Evolutionary conservation across 2,797 vertebrate species (phyloP), one percentile per base, ranked within the genome.

Genomic region (Kryptolebias ocellatus): DNA sequence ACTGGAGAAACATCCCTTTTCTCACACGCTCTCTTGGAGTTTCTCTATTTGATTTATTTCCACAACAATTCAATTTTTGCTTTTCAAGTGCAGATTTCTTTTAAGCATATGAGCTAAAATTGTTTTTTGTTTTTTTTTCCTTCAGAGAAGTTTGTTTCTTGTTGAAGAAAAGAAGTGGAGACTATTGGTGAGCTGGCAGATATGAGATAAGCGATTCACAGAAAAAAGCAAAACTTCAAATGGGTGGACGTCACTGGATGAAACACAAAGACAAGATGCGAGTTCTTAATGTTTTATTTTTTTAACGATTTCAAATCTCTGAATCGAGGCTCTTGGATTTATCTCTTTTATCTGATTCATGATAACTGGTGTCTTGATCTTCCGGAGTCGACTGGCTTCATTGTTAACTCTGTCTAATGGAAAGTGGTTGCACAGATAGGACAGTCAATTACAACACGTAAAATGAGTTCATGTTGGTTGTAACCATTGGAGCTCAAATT

Each of bases 41-140:
- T 46, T 64, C 79, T 79, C 37, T 72, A 83, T 85, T 87, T 80
- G 80, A 90, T 87, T 87, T 24, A 78, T 79, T 84, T 75, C 5
- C 81, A 76, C 62, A 74, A 68, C 77, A 88, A 86, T 87, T 83
- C 56, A 64, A 79, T 85, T 87, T 61, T 72, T 72, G 60, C 42
- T 76, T 84, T 71, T 81, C 56, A 77, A 64, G 58, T 70, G 71
- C 16, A 54, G 29, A 64, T 82, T 83, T 74, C 52, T 63, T 65
- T 60, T 60, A 73, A 52, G 61, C 63, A 78, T 67, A 68, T 60
- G 52, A 65, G 67, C 51, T 60, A 55, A 72, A 84, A 77, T 34
- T 20, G 42, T 24, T 51, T 71, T 51, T 68, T 79, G 31, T 55
- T 42, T 29, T 51, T 71, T 51, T 67, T 80, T 34, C 5, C 70